Base-by-base conservation (phyloP, 2,113 vertebrate genomes). In the Anser brachyrhynchus region DNA sequence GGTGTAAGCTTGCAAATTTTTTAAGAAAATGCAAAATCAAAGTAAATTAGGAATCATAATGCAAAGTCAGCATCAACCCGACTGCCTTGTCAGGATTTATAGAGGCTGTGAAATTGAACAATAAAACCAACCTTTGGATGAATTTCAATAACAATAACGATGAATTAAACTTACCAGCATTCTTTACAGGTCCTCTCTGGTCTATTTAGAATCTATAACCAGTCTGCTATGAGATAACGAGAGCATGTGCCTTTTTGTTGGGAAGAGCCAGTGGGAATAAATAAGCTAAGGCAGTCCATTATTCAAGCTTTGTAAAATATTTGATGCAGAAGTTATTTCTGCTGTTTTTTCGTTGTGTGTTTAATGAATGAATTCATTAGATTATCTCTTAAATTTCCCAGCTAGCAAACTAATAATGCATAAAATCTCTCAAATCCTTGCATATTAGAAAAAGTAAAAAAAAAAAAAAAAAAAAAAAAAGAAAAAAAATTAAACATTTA, bases 131-230 rank as follows among this genome's bases (percentile, higher is more conserved):
- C 57, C 89, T 94, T 94, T 87, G 95, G 89, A 87, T 96, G 95
- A 91, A 95, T 96, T 95, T 96, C 87, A 80, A 66, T 95, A 94
- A 89, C 84, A 92, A 92, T 96, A 95, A 95, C 51, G 78, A 96
- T 88, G 93, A 94, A 89, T 95, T 94, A 95, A 96, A 94, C 77
- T 96, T 94, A 79, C 35, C 71, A 83, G 55, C 25, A 1, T 92
- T 93, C 91, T 96, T 92, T 92, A 76, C 74, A 95, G 87, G 93
- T 85, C 71, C 86, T 95, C 77, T 89, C 77, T 92, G 92, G 84
- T 95, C 93, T 96, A 66, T 95, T 97, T 96, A 87, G 69, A 92
- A 92, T 96, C 93, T 97, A 49, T 93, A 94, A 93, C 91, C 81
- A 80, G 89, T 77, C 62, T 93, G 87, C 59, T 83, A 64, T 0